Conservation (phyloP, 2,888 invertebrate species). For the Tanaodytes sp. region DNA sequence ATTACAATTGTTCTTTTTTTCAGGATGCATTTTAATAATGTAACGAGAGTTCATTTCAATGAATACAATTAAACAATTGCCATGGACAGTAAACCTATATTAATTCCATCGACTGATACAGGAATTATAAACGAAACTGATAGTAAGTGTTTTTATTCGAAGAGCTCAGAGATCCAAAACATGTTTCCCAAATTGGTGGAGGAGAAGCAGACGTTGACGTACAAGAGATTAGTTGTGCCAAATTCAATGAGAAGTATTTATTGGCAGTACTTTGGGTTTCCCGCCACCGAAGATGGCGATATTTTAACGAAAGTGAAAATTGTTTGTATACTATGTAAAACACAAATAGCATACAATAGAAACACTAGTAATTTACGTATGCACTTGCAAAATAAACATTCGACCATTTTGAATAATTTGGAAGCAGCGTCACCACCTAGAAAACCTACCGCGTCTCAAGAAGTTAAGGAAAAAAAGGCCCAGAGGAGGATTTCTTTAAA, state of each 20-base stretch:
- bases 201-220: slow-evolving; percentile 71
- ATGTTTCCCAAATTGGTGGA: slow-evolving; percentile 69
- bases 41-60: too few species aligned
- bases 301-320: slow-evolving; percentile 73
- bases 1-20: too few species aligned
- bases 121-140: too few species aligned
- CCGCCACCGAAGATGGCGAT: slow-evolving; percentile 73
- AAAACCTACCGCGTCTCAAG: slow-evolving; percentile 63
- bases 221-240: slow-evolving; percentile 74
- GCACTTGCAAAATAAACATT: slow-evolving; percentile 74
- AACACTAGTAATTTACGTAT: slow-evolving; percentile 74
- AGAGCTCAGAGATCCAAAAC: slow-evolving; percentile 32
- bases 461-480: slow-evolving; percentile 67
- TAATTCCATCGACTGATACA: slow-evolving; percentile 22
- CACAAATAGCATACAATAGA: slow-evolving; percentile 74
- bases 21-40: too few species aligned
- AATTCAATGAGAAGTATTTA: slow-evolving; percentile 75
- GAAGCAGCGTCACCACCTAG: slow-evolving; percentile 68
- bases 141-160: too few species aligned
- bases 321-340: slow-evolving; percentile 74
- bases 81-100: slow-evolving; percentile 34
- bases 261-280: slow-evolving; percentile 75
- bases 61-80: background rate
- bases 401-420: slow-evolving; percentile 68
- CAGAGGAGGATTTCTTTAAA: slow-evolving; percentile 55